A percentile compares a stretch with the other conserved stretches of the same genome.
Evolutionary conservation across 2,888 invertebrate species (phyloP).

Genomic region (Pandemis corylana): DNA sequence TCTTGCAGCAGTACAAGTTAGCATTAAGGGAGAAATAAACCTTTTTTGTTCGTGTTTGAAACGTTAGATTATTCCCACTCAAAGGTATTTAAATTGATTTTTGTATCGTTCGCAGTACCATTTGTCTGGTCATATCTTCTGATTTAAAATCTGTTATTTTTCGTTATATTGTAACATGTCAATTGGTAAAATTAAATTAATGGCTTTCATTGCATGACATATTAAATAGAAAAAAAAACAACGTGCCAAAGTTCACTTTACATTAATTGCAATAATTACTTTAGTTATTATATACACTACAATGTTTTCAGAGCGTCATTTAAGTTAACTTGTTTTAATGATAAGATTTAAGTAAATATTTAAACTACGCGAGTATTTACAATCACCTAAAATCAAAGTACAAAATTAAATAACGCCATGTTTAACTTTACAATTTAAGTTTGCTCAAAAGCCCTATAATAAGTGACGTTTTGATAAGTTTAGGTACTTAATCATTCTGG

Average conservation of each 20-base stretch:
- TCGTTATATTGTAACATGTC: background rate
- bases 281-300: conserved; percentile 36
- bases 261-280: conserved; percentile 66
- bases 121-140: background rate
- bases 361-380: conserved; percentile 32
- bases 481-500: conserved; percentile 49
- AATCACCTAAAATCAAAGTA: conserved; percentile 43
- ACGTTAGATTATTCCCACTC: too few relatives aligned
- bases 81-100: background rate
- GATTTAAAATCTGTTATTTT: background rate
- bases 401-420: conserved; percentile 39
- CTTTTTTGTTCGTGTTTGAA: background rate
- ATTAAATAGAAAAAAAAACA: conserved; percentile 46
- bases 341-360: conserved; percentile 35
- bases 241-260: conserved; percentile 74
- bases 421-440: conserved; percentile 51
- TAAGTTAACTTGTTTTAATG: conserved; percentile 42
- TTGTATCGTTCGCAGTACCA: too few relatives aligned
- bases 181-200: background rate
- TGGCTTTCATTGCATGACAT: background rate
- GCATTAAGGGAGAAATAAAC: background rate
- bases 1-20: conserved; percentile 26
- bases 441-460: conserved; percentile 65
- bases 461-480: conserved; percentile 50
- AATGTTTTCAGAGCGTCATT: conserved; percentile 32